phyloP scores from a whole-genome alignment of 2,888 invertebrate species.

The Rhagonycha fulva region DNA sequence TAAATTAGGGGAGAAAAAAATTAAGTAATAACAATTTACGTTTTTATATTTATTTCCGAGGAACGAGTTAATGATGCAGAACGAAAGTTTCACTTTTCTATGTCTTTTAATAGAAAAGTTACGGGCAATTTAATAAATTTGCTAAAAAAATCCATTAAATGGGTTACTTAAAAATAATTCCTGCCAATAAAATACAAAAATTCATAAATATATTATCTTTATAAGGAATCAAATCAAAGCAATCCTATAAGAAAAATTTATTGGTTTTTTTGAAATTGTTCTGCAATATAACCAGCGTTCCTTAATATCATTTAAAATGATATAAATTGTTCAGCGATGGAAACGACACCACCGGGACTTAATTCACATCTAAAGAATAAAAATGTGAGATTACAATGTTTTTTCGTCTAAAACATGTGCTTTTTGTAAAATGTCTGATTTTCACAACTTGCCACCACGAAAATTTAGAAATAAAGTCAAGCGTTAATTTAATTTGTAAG shows the following conservation, averaged over 20 bases:
- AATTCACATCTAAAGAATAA: slow-evolving; percentile 33
- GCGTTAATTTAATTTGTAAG: neutral
- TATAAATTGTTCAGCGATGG: slow-evolving; percentile 44
- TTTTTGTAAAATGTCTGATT: slow-evolving; percentile 7
- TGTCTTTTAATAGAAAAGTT: neutral
- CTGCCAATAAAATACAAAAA: slow-evolving; percentile 14
- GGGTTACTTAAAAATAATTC: neutral
- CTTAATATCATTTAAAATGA: slow-evolving; percentile 45
- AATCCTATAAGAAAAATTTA: slow-evolving; percentile 37
- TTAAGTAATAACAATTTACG: neutral
- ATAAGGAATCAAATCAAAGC: slow-evolving; percentile 33
- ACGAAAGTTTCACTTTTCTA: neutral
- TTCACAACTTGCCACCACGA: neutral
- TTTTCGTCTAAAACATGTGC: slow-evolving; percentile 12
- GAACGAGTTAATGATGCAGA: neutral
- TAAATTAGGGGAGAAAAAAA: neutral
- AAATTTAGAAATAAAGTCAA: neutral
- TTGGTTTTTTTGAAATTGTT: slow-evolving; percentile 37
- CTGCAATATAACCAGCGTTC: slow-evolving; percentile 34
- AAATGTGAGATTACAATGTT: slow-evolving; percentile 35
- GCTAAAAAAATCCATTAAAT: neutral
- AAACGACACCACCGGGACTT: slow-evolving; percentile 42
- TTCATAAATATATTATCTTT: slow-evolving; percentile 26
- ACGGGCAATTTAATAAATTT: neutral
- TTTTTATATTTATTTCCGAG: neutral